Conservation (phyloP, 2,113 vertebrate genomes). For the Rallus limicola region DNA sequence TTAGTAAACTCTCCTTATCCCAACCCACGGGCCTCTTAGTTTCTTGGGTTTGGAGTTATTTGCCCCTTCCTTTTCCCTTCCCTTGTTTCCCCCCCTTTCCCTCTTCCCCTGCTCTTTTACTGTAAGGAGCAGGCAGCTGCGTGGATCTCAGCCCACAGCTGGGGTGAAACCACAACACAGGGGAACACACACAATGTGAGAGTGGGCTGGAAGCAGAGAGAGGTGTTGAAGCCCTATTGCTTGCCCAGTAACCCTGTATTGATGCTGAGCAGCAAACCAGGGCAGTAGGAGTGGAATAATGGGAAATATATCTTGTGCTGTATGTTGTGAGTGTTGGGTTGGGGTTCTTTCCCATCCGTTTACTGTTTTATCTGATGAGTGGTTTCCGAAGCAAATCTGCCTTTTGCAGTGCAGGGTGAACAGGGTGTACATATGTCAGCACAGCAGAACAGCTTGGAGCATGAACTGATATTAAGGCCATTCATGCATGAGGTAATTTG, state of each 20-base stretch:
- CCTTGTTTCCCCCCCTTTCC: too few relatives aligned
- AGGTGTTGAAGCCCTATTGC: neutral
- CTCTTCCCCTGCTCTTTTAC: too few relatives aligned
- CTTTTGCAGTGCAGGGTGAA: neutral
- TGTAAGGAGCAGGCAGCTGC: too few relatives aligned
- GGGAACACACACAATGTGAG: neutral
- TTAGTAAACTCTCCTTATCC: too few relatives aligned
- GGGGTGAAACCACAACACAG: too few relatives aligned
- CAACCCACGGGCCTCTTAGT: too few relatives aligned
- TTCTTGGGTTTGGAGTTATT: too few relatives aligned
- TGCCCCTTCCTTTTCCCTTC: too few relatives aligned
- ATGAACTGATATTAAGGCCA: constrained; percentile 30
- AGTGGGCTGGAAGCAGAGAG: neutral
- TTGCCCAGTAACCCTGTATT: neutral
- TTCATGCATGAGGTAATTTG: constrained; percentile 51
- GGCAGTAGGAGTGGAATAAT: neutral
- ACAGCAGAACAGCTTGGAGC: constrained; percentile 54
- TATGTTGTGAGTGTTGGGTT: neutral
- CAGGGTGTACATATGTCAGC: constrained; percentile 1
- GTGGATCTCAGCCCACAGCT: too few relatives aligned
- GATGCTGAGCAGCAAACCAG: neutral
- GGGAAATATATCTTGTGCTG: neutral
- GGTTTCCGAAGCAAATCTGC: neutral
- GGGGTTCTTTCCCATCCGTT: neutral
- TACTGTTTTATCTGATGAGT: neutral